phyloP scores from a whole-genome alignment of 1,140 invertebrate species.

The Holotrichia oblita region DNA sequence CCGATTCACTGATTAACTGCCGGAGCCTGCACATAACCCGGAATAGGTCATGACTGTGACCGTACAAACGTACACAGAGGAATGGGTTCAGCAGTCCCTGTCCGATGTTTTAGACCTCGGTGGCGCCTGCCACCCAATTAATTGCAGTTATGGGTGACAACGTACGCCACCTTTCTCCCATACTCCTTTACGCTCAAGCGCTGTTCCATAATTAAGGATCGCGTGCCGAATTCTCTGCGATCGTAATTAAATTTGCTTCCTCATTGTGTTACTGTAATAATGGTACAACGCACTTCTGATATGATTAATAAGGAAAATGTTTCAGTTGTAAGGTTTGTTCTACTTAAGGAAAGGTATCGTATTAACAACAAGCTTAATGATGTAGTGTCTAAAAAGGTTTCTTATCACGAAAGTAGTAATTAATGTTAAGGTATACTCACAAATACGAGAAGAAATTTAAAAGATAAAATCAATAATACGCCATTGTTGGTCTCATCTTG shows the following conservation, averaged over 20 bases:
- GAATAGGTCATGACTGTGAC: not conserved
- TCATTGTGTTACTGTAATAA: not conserved
- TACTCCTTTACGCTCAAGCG: not conserved
- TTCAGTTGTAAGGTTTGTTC: too few relatives aligned
- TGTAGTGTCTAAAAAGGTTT: too few relatives aligned
- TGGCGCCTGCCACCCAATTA: not conserved
- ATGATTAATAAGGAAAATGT: not conserved
- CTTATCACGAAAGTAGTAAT: too few relatives aligned
- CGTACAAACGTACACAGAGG: not conserved
- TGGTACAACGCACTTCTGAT: not conserved
- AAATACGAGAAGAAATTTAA: too few relatives aligned
- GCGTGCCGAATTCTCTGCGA: constrained; percentile 4
- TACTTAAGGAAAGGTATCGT: too few relatives aligned
- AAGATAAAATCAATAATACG: too few relatives aligned
- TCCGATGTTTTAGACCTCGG: not conserved
- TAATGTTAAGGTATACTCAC: too few relatives aligned
- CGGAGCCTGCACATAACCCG: not conserved
- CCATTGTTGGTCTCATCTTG: too few relatives aligned
- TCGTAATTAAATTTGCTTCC: not conserved
- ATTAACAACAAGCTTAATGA: too few relatives aligned
- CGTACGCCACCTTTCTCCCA: not conserved
- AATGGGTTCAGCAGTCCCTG: not conserved
- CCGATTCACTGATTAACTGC: constrained; percentile 3
- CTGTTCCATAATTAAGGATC: constrained; percentile 7
- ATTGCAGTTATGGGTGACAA: constrained; percentile 17